These are phyloP conservation scores for Mesorhabditis spiculigera DNA, from an alignment of 2,888 invertebrate species.

Conservation along the genomic window DNA sequence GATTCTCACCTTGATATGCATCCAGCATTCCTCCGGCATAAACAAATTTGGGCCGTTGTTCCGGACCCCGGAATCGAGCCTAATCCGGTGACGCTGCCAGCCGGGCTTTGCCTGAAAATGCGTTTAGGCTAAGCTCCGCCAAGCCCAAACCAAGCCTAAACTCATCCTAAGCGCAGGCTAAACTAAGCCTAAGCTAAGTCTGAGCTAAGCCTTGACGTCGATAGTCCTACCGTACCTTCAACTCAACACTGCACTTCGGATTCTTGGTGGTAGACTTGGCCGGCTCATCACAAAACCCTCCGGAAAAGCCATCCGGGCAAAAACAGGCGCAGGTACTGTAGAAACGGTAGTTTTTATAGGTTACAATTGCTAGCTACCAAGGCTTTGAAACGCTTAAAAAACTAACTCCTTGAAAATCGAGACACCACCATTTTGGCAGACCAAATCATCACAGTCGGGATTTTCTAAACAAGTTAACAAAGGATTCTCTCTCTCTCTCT, in stretches of 20 bases:
- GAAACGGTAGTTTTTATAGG: not conserved
- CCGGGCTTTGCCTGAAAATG: not conserved
- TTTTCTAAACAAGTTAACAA: not conserved
- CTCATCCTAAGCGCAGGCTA: not conserved
- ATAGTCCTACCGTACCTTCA: not conserved
- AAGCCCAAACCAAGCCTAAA: not conserved
- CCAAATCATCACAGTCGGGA: not conserved
- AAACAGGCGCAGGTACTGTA: not conserved
- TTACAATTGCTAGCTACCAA: no score
- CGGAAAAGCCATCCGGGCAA: constrained; percentile 1
- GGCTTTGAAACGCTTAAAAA: not conserved
- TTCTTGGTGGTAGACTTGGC: not conserved
- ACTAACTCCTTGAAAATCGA: no score
- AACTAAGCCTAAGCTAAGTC: not conserved
- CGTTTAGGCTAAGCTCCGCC: not conserved
- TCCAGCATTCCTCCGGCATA: not conserved
- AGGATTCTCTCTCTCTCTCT: not conserved
- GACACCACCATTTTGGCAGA: no score
- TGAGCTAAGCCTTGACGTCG: not conserved
- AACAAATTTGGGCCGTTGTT: not conserved
- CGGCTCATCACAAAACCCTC: not conserved
- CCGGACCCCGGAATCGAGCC: not conserved
- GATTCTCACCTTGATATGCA: not conserved
- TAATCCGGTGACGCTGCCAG: not conserved
- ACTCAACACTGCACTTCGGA: not conserved